Evolutionary conservation across 1,140 invertebrate genomes (phyloP), one percentile per base, ranked within the genome.

Genomic region (Drosophila busckii): DNA sequence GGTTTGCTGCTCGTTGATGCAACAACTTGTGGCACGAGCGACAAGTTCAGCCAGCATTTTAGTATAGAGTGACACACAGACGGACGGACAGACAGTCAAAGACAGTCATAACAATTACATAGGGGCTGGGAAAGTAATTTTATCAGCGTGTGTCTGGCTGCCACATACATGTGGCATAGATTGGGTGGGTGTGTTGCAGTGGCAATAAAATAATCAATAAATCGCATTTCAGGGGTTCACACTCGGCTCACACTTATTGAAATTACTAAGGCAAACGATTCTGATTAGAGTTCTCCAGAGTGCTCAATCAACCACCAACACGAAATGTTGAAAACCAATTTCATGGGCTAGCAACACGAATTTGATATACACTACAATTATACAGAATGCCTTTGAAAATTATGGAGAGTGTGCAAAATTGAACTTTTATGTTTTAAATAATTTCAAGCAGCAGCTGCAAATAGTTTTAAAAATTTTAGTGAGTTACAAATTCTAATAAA

Each of bases 11-110:
- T n/a, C n/a, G n/a, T n/a, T n/a, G n/a, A 31, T 56, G 41, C 42
- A 78, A 70, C 71, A 78, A 76, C 66, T 76, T 76, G 71, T 78
- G 71, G 73, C 71, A 67, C 75, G 53, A 71, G 65, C 60, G 71
- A 71, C 73, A 78, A 78, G 71, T 76, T 49, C 16, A 28, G 41
- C 13, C 41, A 23, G 29, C 32, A 26, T 17, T n/a, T 13, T 38
- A 25, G 17, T 38, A 12, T 28, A 46, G 42, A 31, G 15, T 20
- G 22, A 32, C 28, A 41, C n/a, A n/a, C n/a, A n/a, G n/a, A n/a
- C n/a, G n/a, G n/a, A n/a, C n/a, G 37, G 4, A n/a, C 17, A 40
- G 16, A 17, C 5, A 12, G 2, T 9, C n/a, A 22, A 7, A 26
- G 20, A 61, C 42, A 55, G 12, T 48, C 52, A 61, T 61, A 61